Conservation (phyloP, 2,113 vertebrate species). For the Bos javanicus region DNA sequence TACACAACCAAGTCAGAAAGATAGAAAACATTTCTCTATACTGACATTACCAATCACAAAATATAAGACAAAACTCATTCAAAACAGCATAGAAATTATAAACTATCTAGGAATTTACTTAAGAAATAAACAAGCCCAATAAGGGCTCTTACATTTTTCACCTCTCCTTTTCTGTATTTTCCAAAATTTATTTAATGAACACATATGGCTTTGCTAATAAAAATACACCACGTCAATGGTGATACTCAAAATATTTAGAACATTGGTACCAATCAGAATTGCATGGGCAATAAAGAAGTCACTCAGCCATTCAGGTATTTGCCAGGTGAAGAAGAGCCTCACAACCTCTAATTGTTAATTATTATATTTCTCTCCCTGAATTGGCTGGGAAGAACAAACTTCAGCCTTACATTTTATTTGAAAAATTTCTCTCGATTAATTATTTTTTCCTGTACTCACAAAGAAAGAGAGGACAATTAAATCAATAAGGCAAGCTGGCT, state of each 20-base stretch:
- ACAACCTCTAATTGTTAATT: background rate
- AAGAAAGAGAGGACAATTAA: background rate
- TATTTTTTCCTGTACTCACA: background rate
- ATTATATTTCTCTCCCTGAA: background rate
- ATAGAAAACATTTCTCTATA: background rate
- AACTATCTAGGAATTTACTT: background rate
- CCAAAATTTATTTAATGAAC: background rate
- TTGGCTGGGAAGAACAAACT: background rate
- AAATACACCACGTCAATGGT: background rate
- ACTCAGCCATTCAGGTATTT: background rate
- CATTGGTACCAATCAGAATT: background rate
- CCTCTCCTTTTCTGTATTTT: background rate
- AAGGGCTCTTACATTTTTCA: background rate
- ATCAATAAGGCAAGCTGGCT: background rate
- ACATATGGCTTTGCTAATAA: background rate
- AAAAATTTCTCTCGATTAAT: background rate
- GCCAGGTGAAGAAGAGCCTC: background rate
- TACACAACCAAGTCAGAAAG: background rate
- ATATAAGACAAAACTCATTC: background rate
- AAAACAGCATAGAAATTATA: background rate
- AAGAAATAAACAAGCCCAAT: background rate
- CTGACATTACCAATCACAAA: background rate
- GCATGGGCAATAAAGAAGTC: background rate
- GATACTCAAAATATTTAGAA: background rate
- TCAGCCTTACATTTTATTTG: background rate